These are phyloP conservation scores for Acanthochromis polyacanthus DNA, from an alignment of 2,113 vertebrate species.

Conservation along the genomic window DNA sequence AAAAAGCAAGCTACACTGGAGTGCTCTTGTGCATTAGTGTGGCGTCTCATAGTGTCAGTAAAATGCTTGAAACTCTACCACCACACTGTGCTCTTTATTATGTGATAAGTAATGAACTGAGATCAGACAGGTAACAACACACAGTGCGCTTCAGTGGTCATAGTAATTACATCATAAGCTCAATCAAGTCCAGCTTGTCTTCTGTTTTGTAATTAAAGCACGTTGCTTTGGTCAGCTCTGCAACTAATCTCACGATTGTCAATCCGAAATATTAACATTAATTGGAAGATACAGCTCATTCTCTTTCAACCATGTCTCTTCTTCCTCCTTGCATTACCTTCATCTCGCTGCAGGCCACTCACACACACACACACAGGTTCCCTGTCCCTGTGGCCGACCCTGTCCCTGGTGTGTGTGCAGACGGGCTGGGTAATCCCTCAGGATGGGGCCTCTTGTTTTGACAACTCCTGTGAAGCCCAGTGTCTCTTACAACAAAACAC, in stretches of 20 bases:
- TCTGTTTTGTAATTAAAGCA: constrained; percentile 31
- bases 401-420: constrained; percentile 59
- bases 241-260: constrained; percentile 4
- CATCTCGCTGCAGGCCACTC: not conserved
- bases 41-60: not conserved
- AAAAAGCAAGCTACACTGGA: not conserved
- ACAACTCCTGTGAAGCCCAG: constrained; percentile 81
- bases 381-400: constrained; percentile 43
- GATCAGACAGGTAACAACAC: constrained; percentile 40
- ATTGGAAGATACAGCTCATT: not conserved
- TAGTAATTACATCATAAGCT: constrained; percentile 26
- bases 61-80: constrained; percentile 1
- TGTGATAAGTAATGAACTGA: constrained; percentile 29
- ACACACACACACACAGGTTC: constrained; percentile 2
- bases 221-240: constrained; percentile 7
- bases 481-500: constrained; percentile 84
- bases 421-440: constrained; percentile 70
- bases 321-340: constrained; percentile 20
- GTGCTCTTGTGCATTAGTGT: not conserved
- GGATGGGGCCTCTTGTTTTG: constrained; percentile 82
- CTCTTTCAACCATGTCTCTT: constrained; percentile 3
- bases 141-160: constrained; percentile 11
- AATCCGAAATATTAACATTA: constrained; percentile 15
- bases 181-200: constrained; percentile 33
- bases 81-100: not conserved